phyloP scores from a whole-genome alignment of 2,888 invertebrate genomes.

The Selenia dentaria region DNA sequence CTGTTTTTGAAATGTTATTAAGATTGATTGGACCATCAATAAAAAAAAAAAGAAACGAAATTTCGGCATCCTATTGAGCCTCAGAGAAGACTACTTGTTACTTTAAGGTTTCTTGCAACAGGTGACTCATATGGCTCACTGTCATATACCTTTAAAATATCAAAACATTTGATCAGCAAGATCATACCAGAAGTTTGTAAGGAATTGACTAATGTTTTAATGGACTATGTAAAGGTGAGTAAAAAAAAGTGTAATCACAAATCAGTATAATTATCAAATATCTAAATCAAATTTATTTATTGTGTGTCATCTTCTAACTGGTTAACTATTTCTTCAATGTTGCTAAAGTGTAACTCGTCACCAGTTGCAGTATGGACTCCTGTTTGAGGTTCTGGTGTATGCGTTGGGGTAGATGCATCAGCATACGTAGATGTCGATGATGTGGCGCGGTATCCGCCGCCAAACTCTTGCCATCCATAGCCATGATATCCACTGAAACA shows the following conservation, averaged over 20 bases:
- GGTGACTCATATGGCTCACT: constrained; percentile 26
- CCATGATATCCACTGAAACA: constrained; percentile 8
- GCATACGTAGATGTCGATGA: constrained; percentile 10
- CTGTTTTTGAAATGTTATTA: constrained; percentile 9
- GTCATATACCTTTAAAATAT: constrained; percentile 35
- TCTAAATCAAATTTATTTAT: constrained; percentile 15
- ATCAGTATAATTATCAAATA: constrained; percentile 22
- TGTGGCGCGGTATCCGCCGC: constrained; percentile 2
- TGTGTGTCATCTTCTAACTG: constrained; percentile 18
- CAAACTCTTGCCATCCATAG: neutral
- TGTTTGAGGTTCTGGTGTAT: neutral
- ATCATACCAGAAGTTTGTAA: constrained; percentile 12
- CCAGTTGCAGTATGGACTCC: constrained; percentile 18
- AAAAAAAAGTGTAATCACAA: constrained; percentile 8
- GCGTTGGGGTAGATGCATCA: constrained; percentile 10
- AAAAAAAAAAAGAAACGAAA: constrained; percentile 23
- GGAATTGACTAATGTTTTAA: constrained; percentile 19
- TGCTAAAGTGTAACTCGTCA: constrained; percentile 5
- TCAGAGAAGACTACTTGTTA: constrained; percentile 2
- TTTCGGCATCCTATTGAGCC: constrained; percentile 1
- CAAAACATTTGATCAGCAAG: constrained; percentile 31
- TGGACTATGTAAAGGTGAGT: constrained; percentile 25
- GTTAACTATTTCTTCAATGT: constrained; percentile 17
- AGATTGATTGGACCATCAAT: constrained; percentile 9
- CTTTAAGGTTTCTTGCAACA: constrained; percentile 26